Conservation (phyloP, 2,113 vertebrate species). For the Tachysurus vachellii region DNA sequence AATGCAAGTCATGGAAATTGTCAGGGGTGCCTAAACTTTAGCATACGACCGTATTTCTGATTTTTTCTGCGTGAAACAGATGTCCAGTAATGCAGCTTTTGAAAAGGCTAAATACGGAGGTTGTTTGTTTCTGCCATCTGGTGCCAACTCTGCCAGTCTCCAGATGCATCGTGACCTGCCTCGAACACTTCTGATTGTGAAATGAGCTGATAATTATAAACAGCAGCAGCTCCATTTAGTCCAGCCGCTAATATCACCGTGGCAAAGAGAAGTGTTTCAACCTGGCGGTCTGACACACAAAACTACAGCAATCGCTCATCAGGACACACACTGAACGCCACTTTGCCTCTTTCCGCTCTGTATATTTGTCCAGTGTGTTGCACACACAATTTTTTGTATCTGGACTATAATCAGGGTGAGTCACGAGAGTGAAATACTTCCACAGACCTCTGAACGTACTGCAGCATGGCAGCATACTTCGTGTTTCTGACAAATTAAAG, state of each 20-base stretch:
- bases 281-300: conserved; percentile 74
- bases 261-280: conserved; percentile 72
- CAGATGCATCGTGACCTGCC: conserved; percentile 61
- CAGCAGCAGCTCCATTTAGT: conserved; percentile 75
- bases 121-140: conserved; percentile 29
- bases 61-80: background rate
- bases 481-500: background rate
- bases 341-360: background rate
- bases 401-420: background rate
- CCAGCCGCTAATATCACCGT: conserved; percentile 78
- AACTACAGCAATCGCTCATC: conserved; percentile 2
- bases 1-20: too few relatives aligned
- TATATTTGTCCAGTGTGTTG: background rate
- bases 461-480: background rate
- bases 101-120: conserved; percentile 7
- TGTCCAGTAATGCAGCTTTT: conserved; percentile 23
- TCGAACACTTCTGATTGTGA: conserved; percentile 85
- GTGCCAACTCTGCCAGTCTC: conserved; percentile 22
- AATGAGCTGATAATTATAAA: conserved; percentile 89
- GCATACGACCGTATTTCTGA: too few relatives aligned
- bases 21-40: too few relatives aligned
- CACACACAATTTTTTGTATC: background rate
- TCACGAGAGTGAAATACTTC: background rate
- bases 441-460: background rate
- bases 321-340: background rate